Base-by-base conservation (phyloP, 2,113 vertebrate species). In the Gambusia holbrooki region DNA sequence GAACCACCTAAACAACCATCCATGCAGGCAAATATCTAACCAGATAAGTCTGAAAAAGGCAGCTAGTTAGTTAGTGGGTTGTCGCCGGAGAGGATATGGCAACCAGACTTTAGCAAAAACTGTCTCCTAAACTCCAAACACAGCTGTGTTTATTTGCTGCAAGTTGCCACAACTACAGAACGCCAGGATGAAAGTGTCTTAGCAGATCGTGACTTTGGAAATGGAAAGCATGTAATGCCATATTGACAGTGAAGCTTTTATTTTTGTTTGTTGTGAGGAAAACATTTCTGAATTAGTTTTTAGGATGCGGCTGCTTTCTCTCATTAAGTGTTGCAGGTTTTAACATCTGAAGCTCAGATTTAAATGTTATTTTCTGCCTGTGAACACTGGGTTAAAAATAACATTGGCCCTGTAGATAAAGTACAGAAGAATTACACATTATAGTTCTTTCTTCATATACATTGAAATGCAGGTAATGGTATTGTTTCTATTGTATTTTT, bases 131-230 rank as follows among this genome's bases (percentile, higher is more conserved):
- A 68, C 63, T 81, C 82, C 80, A 88, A 89, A 85, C 92, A 87
- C 91, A 87, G 89, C 90, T 93, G 90, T 88, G 87, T 92, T 90
- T 91, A 87, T 79, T 76, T 66, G 74, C 73, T 45, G 75, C 40
- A 22, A 76, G 84, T 79, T 85, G 67, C 82, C 75, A 77, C 82
- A 27, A 71, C 73, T 13, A 54, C 76, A 72, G 66, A 33, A 74
- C 5, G 73, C 73, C 78, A 77, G 82, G 73, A 82, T 19, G 10
- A 87, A 90, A 82, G 80, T 89, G 84, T 73, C 64, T 62, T 15
- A 71, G 67, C 68, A 61, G 72, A 74, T 82, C 35, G 54, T 28
- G 51, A 66, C 61, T 33, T 79, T 65, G 61, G 72, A 80, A 83
- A 79, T 71, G 37, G 64, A 77, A 70, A 74, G 33, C 60, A 48